A percentile compares a stretch with the other conserved stretches of the same genome.
These are phyloP conservation scores for Bos javanicus DNA, from an alignment of 2,113 vertebrate genomes.

Conservation along the genomic window DNA sequence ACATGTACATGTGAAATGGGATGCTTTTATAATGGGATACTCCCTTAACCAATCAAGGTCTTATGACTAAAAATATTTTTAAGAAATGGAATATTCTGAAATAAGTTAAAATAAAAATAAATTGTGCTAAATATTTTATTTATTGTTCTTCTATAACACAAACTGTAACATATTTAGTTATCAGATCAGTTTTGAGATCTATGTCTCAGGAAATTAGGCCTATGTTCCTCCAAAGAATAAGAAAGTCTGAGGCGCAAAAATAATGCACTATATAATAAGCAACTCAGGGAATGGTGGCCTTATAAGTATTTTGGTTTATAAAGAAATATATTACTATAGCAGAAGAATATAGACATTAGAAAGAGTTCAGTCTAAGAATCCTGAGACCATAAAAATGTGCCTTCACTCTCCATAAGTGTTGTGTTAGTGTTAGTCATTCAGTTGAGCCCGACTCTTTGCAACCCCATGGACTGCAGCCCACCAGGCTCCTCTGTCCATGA, in stretches of 20 bases:
- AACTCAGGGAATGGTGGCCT: background rate
- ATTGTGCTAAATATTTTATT: background rate
- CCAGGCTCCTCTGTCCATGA: too few species aligned
- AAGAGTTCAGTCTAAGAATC: constrained; percentile 8
- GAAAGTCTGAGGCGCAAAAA: background rate
- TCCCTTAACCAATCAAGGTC: background rate
- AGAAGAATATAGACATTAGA: constrained; percentile 40
- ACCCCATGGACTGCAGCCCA: too few species aligned
- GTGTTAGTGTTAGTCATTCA: too few species aligned
- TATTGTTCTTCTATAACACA: background rate
- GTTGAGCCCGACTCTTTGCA: too few species aligned
- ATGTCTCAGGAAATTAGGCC: background rate
- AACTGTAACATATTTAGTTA: background rate
- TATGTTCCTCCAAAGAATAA: background rate
- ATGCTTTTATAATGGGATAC: background rate
- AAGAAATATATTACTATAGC: background rate
- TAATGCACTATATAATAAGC: background rate
- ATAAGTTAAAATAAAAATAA: background rate
- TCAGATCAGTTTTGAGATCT: background rate
- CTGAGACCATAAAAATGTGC: background rate
- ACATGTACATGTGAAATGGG: background rate
- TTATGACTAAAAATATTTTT: background rate
- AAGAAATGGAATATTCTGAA: background rate
- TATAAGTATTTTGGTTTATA: background rate
- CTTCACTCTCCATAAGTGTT: background rate